Evolutionary conservation across 2,113 vertebrate species (phyloP).

Genomic region (Abramis brama): DNA sequence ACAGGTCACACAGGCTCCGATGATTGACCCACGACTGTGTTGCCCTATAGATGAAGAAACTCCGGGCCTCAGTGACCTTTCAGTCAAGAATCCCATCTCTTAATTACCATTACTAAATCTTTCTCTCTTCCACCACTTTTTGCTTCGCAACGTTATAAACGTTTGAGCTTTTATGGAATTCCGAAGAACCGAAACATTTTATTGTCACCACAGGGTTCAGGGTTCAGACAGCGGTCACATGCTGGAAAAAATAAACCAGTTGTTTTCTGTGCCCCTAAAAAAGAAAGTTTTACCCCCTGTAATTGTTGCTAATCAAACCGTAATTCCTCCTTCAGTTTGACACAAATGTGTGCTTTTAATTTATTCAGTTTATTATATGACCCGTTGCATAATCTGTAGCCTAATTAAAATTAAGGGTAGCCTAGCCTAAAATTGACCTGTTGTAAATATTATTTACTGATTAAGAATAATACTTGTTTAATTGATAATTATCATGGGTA

Average conservation of each 20-base stretch:
- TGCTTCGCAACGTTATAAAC: slow-evolving; percentile 74
- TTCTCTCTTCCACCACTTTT: slow-evolving; percentile 67
- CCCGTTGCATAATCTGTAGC: background rate
- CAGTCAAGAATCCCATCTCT: slow-evolving; percentile 73
- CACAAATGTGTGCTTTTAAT: background rate
- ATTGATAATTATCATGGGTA: background rate
- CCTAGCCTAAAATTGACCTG: background rate
- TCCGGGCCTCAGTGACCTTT: slow-evolving; percentile 72
- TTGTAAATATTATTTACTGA: background rate
- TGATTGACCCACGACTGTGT: background rate
- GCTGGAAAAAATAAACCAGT: slow-evolving; percentile 69
- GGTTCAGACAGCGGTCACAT: slow-evolving; percentile 77
- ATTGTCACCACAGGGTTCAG: slow-evolving; percentile 77
- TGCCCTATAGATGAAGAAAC: slow-evolving; percentile 56
- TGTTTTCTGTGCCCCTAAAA: slow-evolving; percentile 19
- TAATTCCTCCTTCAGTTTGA: background rate
- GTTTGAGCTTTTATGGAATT: slow-evolving; percentile 70
- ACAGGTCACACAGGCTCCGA: background rate
- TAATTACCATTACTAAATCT: slow-evolving; percentile 75
- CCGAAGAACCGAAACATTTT: slow-evolving; percentile 78
- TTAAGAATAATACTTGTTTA: background rate
- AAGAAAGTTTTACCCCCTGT: background rate
- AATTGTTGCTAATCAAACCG: background rate
- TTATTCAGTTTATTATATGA: background rate
- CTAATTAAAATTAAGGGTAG: background rate